phyloP scores from a whole-genome alignment of 2,113 vertebrate species.

The Regulus satrapa region DNA sequence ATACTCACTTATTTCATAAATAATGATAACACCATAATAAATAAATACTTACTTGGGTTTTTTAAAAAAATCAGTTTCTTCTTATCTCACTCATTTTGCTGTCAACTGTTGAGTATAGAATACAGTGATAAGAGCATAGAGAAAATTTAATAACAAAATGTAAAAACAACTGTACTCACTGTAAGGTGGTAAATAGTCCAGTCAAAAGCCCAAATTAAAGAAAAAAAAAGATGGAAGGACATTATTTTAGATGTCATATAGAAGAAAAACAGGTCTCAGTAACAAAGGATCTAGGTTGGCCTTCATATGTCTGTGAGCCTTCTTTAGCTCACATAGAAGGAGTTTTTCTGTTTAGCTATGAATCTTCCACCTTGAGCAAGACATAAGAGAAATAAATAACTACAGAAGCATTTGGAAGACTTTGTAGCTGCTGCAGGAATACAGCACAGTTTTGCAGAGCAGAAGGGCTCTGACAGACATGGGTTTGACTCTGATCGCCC shows the following conservation, averaged over 20 bases:
- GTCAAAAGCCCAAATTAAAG: neutral
- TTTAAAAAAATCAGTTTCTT: neutral
- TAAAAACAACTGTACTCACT: neutral
- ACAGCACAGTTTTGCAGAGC: neutral
- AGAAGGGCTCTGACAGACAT: neutral
- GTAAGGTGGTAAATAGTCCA: neutral
- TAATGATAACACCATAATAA: too few relatives aligned
- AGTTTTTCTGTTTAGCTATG: neutral
- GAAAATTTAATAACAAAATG: neutral
- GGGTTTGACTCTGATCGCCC: neutral
- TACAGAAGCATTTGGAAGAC: neutral
- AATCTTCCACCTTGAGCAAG: neutral
- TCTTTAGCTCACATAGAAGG: neutral
- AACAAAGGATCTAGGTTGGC: neutral
- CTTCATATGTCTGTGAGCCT: neutral
- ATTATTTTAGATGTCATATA: neutral
- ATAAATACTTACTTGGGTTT: too few relatives aligned
- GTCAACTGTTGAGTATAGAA: neutral
- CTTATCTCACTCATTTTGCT: neutral
- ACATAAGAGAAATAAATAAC: neutral
- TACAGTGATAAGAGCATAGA: neutral
- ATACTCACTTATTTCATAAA: neutral
- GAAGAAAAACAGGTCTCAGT: neutral
- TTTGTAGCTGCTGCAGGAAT: neutral
- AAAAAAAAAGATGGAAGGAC: neutral